Evolutionary conservation across 64 coral and sea anemone genomes (phyloP), one percentile per base, ranked within the genome.

Genomic region (Pocillopora damicornis): DNA sequence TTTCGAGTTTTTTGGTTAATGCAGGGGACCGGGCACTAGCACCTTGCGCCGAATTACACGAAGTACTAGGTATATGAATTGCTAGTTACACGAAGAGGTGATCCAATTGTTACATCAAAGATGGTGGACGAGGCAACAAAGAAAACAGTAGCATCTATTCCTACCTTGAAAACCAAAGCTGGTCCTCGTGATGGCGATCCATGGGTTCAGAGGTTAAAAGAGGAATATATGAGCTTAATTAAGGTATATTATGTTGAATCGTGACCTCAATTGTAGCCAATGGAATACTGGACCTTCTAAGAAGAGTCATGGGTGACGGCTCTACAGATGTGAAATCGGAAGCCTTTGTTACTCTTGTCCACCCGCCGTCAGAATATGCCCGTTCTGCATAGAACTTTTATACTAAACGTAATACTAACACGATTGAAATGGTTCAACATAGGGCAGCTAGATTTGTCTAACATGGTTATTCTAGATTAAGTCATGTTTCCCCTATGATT

Each of bases 71-170:
- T 30, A 30, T 30, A 30, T 30, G 30, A 30, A 30, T 30, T 30
- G 30, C 30, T 30, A 30, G 30, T 30, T 30, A 30, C 42, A 51
- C 7, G 42, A 51, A 51, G 2, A 51, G 7, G 42, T 51, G 2
- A 51, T 51, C 42, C 3, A 51, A 51, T 62, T 68, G 17, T 10
- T 6, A 42, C 64, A 20, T 86, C 68, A 77, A 99, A 99, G 79
- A 99, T 99, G 97, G 97, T 99, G 90, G 97, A 99, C 97, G 97
- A 99, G 88, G 97, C 90, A 7, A 99, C 97, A 11, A 99, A 95
- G 67, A 95, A 73, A 76, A 95, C 90, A 35, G 61, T 99, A 60
- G 97, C 93, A 15, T 91, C 97, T 13, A 99, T 99, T 86, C 97
- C 97, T 13, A 75, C 89, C 16, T 75, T 95, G 77, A 99, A 99